Base-by-base conservation (phyloP, 2,888 invertebrate genomes). In the Epicampocera succincta region DNA sequence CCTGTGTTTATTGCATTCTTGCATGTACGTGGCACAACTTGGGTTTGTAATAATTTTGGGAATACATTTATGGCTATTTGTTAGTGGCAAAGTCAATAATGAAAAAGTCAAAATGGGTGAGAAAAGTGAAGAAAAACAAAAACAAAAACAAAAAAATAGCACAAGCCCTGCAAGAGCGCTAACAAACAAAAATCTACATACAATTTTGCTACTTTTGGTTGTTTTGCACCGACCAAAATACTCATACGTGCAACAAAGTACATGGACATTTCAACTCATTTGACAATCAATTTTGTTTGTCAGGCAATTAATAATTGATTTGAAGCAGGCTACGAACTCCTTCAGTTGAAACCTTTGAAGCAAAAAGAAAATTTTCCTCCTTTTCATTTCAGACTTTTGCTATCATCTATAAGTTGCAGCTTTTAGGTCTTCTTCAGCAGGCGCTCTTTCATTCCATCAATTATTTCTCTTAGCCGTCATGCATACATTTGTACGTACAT, bases 241-340 rank as follows among this genome's bases (percentile, higher is more conserved):
- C 17, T 9, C 48, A 50, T 19, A 65, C 50, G 65, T 46, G 33
- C 19, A 42, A 52, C 25, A 42, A 40, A 48, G 66, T 40, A 68
- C 13, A 68, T 46, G 72, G 63, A 76, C 46, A 56, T 65, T 48
- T 46, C 21, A 63, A 66, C 50, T 72, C 15, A 42, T 84, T 78
- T 78, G 61, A 77, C 83, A 84, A 85, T 85, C 81, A 82, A 76
- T 78, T 83, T 81, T 76, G 74, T 84, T 82, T 85, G 85, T 83
- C 85, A 85, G 84, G 80, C 79, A 84, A 85, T 84, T 85, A 84
- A 85, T 85, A 84, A 65, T 69, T 65, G 50, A 56, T 58, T 68
- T 44, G 33, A 58, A n/a, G n/a, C n/a, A n/a, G n/a, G n/a, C n/a
- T n/a, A n/a, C n/a, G n/a, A 21, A 29, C 11, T 0, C 40, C 15